phyloP scores from a whole-genome alignment of 2,888 invertebrate species.

The Linnaemya tessellans region DNA sequence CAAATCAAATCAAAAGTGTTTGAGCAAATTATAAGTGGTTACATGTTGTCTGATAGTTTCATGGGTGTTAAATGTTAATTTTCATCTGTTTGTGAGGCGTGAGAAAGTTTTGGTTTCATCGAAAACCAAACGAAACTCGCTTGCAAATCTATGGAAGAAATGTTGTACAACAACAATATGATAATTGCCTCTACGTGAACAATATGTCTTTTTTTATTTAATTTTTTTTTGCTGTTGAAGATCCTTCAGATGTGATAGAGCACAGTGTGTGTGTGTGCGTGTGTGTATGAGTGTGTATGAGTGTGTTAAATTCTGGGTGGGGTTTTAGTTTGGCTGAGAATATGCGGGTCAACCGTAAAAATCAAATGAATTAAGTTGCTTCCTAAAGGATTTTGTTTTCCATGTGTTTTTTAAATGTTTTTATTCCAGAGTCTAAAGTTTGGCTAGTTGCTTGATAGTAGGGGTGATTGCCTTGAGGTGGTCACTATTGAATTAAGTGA shows the following conservation, averaged over 20 bases:
- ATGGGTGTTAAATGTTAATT: slow-evolving; percentile 74
- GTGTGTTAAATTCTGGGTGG: slow-evolving; percentile 47
- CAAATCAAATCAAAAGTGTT: slow-evolving; percentile 66
- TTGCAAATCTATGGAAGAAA: slow-evolving; percentile 10
- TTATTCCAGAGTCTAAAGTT: slow-evolving; percentile 36
- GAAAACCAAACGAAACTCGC: slow-evolving; percentile 25
- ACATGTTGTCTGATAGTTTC: slow-evolving; percentile 73
- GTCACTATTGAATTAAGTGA: slow-evolving; percentile 44
- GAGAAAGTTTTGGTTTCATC: slow-evolving; percentile 69
- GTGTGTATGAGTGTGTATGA: slow-evolving; percentile 19
- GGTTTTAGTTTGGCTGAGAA: slow-evolving; percentile 59
- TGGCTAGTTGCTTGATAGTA: not conserved
- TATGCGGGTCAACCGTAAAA: slow-evolving; percentile 72
- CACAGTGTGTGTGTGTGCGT: not conserved
- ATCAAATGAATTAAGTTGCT: slow-evolving; percentile 71
- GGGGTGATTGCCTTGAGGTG: slow-evolving; percentile 61
- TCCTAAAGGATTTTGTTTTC: slow-evolving; percentile 58
- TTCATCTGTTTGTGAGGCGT: slow-evolving; percentile 66
- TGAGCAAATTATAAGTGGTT: slow-evolving; percentile 70
- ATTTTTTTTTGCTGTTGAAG: slow-evolving; percentile 36
- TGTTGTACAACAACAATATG: slow-evolving; percentile 64
- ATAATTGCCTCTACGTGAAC: slow-evolving; percentile 72
- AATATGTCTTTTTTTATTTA: slow-evolving; percentile 62
- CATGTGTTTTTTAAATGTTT: slow-evolving; percentile 50
- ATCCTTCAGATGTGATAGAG: slow-evolving; percentile 56